These are phyloP conservation scores for Ennomos fuscantarius DNA, from an alignment of 2,888 invertebrate species.

Conservation along the genomic window DNA sequence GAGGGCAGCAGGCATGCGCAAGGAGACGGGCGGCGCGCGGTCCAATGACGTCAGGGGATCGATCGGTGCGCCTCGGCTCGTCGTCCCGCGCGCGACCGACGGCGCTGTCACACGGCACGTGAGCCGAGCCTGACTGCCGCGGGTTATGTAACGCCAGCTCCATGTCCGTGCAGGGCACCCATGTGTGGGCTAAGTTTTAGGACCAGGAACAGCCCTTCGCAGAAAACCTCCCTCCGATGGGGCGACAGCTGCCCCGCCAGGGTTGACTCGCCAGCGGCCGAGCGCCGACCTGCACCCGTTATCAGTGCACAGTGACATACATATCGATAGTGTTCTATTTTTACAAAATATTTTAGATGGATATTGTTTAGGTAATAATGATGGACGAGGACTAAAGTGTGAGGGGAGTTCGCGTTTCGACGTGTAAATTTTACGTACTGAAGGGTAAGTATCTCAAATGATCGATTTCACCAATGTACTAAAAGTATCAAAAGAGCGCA, in stretches of 20 bases:
- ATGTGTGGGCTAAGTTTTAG: slow-evolving; percentile 98
- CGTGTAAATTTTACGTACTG: slow-evolving; percentile 21
- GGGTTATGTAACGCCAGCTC: slow-evolving; percentile 68
- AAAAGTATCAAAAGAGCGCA: too few species aligned
- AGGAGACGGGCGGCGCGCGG: slow-evolving; percentile 32
- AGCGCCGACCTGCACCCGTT: slow-evolving; percentile 29
- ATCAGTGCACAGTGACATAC: slow-evolving; percentile 38
- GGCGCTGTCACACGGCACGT: slow-evolving; percentile 57
- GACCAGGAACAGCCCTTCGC: slow-evolving; percentile 98
- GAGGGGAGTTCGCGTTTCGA: slow-evolving; percentile 17
- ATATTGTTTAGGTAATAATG: slow-evolving; percentile 49
- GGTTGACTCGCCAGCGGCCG: slow-evolving; percentile 29
- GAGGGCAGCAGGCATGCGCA: slow-evolving; percentile 55
- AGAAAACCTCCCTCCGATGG: slow-evolving; percentile 98
- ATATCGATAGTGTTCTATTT: slow-evolving; percentile 42
- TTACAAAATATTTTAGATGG: slow-evolving; percentile 54
- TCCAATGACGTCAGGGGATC: slow-evolving; percentile 79
- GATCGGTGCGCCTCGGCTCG: slow-evolving; percentile 49
- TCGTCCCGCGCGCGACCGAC: slow-evolving; percentile 48
- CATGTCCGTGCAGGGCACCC: slow-evolving; percentile 79
- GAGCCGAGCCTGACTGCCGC: slow-evolving; percentile 51
- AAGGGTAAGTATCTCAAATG: slow-evolving; percentile 41
- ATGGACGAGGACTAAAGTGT: slow-evolving; percentile 39
- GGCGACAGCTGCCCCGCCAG: slow-evolving; percentile 92
- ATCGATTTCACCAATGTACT: too few species aligned